Evolutionary conservation across 2,113 vertebrate genomes (phyloP).

Genomic region (Grus americana): DNA sequence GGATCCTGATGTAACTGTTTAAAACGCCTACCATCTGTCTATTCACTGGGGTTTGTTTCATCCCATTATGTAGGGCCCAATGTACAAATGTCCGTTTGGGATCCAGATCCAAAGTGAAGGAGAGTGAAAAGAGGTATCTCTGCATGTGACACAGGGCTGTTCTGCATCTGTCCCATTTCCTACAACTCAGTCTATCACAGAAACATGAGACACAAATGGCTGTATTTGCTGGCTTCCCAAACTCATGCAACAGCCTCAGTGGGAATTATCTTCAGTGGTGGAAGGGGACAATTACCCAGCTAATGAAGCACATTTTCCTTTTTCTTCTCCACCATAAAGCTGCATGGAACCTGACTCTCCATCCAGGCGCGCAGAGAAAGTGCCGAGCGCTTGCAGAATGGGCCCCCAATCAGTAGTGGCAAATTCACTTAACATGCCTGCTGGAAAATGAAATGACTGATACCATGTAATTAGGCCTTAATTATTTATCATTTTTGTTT

Average conservation of each 20-base stretch:
- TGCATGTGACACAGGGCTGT: not conserved
- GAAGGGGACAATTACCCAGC: slow-evolving; percentile 65
- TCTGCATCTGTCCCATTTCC: not conserved
- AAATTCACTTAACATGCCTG: slow-evolving; percentile 45
- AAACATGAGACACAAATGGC: not conserved
- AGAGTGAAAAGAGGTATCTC: not conserved
- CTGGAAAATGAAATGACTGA: slow-evolving; percentile 78
- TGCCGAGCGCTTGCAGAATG: not conserved
- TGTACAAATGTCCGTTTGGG: not conserved
- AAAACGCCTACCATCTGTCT: not conserved
- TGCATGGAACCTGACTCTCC: slow-evolving; percentile 3
- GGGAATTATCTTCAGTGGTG: slow-evolving; percentile 37
- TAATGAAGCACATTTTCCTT: slow-evolving; percentile 63
- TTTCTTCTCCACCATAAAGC: slow-evolving; percentile 60
- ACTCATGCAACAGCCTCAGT: slow-evolving; percentile 36
- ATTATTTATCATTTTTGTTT: slow-evolving; percentile 86
- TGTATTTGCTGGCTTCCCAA: slow-evolving; percentile 38
- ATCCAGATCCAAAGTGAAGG: not conserved
- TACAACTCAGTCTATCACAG: not conserved
- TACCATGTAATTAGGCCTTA: slow-evolving; percentile 80
- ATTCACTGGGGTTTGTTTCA: not conserved
- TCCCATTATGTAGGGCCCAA: not conserved
- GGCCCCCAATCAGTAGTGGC: slow-evolving; percentile 51
- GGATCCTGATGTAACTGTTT: not conserved
- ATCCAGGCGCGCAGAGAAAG: not conserved